Evolutionary conservation across 1,140 invertebrate genomes (phyloP).

Genomic region (Steinernema khuongi): DNA sequence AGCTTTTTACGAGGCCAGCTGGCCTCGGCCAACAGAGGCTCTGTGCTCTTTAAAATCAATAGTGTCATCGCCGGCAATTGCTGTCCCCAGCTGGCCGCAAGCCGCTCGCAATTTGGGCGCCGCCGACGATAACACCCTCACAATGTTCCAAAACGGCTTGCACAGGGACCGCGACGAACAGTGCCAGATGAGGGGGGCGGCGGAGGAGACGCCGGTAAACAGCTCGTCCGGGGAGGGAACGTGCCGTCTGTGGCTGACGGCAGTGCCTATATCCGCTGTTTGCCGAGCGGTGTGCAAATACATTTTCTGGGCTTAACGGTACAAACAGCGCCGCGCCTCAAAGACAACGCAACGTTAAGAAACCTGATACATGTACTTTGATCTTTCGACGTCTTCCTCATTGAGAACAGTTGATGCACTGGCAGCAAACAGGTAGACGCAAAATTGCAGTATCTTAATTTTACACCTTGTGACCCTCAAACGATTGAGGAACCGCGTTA

Average conservation of each 20-base stretch:
- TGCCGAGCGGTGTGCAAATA: neutral
- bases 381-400: neutral
- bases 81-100: neutral
- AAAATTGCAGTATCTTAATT: too few species aligned
- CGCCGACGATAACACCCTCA: neutral
- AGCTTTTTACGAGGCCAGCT: neutral
- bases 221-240: too few species aligned
- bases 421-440: neutral
- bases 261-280: too few species aligned
- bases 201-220: neutral
- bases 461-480: too few species aligned
- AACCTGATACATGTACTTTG: neutral
- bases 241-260: too few species aligned
- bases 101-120: neutral
- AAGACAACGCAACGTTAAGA: neutral
- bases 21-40: neutral
- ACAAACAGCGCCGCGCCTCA: neutral
- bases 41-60: constrained; percentile 13
- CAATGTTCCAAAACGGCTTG: too few species aligned
- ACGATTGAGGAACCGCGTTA: too few species aligned
- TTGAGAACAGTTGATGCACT: neutral
- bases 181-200: too few species aligned
- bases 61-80: constrained; percentile 4
- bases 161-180: too few species aligned
- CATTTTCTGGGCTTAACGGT: neutral